Percentiles rank a stretch among this genome's conserved stretches.
phyloP scores from a whole-genome alignment of 2,888 invertebrate genomes.

The Apamea epomidion region DNA sequence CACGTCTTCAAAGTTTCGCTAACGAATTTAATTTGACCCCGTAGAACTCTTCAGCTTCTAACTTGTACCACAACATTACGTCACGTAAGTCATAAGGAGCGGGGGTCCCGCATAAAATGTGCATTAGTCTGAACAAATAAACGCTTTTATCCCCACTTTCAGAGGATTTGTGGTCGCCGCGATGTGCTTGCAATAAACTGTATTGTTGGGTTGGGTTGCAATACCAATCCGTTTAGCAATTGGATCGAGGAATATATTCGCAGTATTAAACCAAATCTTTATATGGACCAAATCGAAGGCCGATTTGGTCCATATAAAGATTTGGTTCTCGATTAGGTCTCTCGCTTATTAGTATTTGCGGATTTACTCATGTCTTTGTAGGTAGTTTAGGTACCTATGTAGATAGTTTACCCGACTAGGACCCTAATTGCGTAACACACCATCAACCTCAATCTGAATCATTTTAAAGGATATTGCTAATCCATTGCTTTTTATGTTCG shows the following conservation, averaged over 20 bases:
- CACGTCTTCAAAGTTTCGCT: no score
- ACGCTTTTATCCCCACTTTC: slow-evolving; percentile 85
- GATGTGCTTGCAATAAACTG: slow-evolving; percentile 76
- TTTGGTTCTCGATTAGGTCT: slow-evolving; percentile 28
- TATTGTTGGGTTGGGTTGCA: slow-evolving; percentile 66
- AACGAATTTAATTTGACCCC: neutral
- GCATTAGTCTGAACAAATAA: slow-evolving; percentile 89
- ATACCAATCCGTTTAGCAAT: slow-evolving; percentile 64
- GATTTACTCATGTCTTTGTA: slow-evolving; percentile 3
- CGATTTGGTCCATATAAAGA: slow-evolving; percentile 45
- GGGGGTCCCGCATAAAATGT: slow-evolving; percentile 87
- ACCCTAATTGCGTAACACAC: no score
- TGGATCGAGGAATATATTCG: slow-evolving; percentile 57
- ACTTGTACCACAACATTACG: slow-evolving; percentile 73
- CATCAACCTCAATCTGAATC: no score
- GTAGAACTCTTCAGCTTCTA: slow-evolving; percentile 48
- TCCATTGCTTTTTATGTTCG: no score
- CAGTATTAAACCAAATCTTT: slow-evolving; percentile 15
- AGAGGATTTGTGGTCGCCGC: slow-evolving; percentile 82
- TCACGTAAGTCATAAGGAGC: slow-evolving; percentile 87
- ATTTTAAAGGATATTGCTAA: no score
- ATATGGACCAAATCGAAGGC: neutral
- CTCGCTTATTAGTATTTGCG: slow-evolving; percentile 27
- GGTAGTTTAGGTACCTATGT: no score
- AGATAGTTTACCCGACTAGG: no score